Conservation (phyloP, 92 coral and sea anemone genomes). For the Porites lobata region DNA sequence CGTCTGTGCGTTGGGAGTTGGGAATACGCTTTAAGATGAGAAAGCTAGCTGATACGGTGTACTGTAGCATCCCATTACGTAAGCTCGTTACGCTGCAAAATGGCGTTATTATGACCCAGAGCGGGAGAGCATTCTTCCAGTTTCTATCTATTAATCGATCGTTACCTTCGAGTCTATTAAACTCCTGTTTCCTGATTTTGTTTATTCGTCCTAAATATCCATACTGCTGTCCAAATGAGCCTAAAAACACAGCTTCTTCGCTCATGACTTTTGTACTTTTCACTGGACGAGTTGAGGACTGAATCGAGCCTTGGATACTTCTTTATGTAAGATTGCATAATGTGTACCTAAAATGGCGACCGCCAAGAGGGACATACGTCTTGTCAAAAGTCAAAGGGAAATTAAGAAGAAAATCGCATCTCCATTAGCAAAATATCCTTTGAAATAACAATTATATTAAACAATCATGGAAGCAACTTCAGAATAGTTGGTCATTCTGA, state of each 20-base stretch:
- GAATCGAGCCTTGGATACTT: not conserved
- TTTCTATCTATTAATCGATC: too few species aligned
- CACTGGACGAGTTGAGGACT: not conserved
- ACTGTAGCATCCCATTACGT: too few species aligned
- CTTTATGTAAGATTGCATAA: not conserved
- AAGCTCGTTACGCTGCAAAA: too few species aligned
- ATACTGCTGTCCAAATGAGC: constrained; percentile 46
- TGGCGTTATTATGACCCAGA: too few species aligned
- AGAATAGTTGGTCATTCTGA: too few species aligned
- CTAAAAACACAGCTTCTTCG: constrained; percentile 66
- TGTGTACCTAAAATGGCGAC: constrained; percentile 77
- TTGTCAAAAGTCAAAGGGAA: constrained; percentile 83
- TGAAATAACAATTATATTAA: not conserved
- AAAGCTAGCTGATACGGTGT: too few species aligned
- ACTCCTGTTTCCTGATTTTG: constrained; percentile 79
- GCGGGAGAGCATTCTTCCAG: too few species aligned
- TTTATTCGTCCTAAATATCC: constrained; percentile 84
- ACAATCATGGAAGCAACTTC: too few species aligned
- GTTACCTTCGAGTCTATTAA: constrained; percentile 83
- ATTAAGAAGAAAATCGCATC: constrained; percentile 88
- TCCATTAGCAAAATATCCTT: constrained; percentile 96
- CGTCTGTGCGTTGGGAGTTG: too few species aligned
- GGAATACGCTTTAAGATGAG: too few species aligned
- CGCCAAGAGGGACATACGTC: constrained; percentile 79
- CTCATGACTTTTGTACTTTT: not conserved